Conservation (phyloP, 2,888 invertebrate genomes). For the Halocaridina rubra region DNA sequence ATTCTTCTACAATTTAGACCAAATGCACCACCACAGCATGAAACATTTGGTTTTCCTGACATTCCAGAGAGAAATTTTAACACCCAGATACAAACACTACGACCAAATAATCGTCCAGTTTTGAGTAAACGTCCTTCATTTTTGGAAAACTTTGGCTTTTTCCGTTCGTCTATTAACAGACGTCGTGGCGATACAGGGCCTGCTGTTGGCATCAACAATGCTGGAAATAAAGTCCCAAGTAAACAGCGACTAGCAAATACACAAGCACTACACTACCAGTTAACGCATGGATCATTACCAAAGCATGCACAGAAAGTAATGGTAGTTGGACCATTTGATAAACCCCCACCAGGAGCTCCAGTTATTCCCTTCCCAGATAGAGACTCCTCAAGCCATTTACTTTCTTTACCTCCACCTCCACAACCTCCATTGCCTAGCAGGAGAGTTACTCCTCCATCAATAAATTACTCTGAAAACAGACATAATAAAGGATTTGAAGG, state of each 20-base stretch:
- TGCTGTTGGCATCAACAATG: neutral
- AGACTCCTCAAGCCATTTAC: neutral
- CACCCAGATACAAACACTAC: neutral
- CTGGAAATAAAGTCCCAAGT: neutral
- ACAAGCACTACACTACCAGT: neutral
- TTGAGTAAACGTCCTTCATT: neutral
- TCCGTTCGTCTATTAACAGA: slow-evolving; percentile 23
- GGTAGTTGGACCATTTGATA: slow-evolving; percentile 32
- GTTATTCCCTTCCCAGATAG: slow-evolving; percentile 15
- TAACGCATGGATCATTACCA: slow-evolving; percentile 29
- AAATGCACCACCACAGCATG: slow-evolving; percentile 24
- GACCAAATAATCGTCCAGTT: slow-evolving; percentile 20
- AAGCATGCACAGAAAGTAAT: slow-evolving; percentile 27
- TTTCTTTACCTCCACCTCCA: neutral
- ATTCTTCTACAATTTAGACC: slow-evolving; percentile 29
- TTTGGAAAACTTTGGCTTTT: slow-evolving; percentile 23
- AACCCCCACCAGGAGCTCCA: slow-evolving; percentile 32
- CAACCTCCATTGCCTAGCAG: neutral
- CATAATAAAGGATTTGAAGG: too few relatives aligned
- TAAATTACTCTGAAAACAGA: neutral
- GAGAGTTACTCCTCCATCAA: slow-evolving; percentile 12
- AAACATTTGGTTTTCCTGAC: slow-evolving; percentile 9
- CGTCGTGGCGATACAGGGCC: slow-evolving; percentile 28
- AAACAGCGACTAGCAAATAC: neutral
- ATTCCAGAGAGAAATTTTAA: slow-evolving; percentile 2